Evolutionary conservation across 2,888 invertebrate species (phyloP).

Genomic region (Dasypolia templi): DNA sequence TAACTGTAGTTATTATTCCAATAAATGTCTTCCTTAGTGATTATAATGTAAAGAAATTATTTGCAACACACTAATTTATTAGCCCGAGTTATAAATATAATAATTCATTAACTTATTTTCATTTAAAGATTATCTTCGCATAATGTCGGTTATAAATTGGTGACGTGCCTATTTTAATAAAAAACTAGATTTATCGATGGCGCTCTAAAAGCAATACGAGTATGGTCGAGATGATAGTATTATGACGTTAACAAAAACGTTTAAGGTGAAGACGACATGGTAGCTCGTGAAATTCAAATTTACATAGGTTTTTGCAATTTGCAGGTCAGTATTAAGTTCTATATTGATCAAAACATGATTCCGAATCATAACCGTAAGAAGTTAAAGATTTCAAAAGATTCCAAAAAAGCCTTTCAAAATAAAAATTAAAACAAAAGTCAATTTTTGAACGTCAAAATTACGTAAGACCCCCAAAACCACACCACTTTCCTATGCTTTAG

Average conservation of each 20-base stretch:
- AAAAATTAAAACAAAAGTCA: background rate
- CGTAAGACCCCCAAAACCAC: background rate
- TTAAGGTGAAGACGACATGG: too few relatives aligned
- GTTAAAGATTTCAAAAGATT: background rate
- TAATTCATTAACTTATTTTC: slow-evolving; percentile 5
- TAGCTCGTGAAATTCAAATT: background rate
- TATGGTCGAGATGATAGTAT: background rate
- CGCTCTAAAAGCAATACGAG: slow-evolving; percentile 6
- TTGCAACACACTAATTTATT: slow-evolving; percentile 30
- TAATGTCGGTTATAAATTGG: background rate
- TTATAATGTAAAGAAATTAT: slow-evolving; percentile 59
- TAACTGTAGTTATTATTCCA: slow-evolving; percentile 55
- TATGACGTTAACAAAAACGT: background rate
- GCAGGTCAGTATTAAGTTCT: background rate
- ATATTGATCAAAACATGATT: background rate
- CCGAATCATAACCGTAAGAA: background rate
- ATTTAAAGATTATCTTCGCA: background rate
- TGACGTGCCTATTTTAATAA: background rate
- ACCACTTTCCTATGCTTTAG: background rate
- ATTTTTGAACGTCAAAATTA: background rate
- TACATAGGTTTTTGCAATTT: too few relatives aligned
- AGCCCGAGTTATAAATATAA: slow-evolving; percentile 19
- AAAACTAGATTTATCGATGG: slow-evolving; percentile 18
- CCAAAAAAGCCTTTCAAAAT: too few relatives aligned
- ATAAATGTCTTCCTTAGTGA: slow-evolving; percentile 78